Evolutionary conservation across 2,888 invertebrate genomes (phyloP).

Genomic region (Bellardia bayeri): DNA sequence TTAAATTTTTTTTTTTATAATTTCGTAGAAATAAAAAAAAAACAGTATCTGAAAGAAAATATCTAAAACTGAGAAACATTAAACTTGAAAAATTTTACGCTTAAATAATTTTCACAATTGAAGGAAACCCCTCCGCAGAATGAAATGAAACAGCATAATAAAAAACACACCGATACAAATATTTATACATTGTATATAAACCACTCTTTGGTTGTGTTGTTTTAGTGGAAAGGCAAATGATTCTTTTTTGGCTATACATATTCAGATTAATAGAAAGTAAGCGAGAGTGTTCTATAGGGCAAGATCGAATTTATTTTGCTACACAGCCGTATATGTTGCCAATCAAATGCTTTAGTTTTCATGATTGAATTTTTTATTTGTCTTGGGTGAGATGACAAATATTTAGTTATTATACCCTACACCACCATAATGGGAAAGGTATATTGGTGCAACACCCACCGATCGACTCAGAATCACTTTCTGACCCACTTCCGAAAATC

Average conservation of each 20-base stretch:
- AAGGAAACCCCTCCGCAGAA: neutral
- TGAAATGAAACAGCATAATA: neutral
- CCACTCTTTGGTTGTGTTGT: neutral
- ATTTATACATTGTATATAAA: neutral
- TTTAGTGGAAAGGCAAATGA: neutral
- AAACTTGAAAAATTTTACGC: conserved; percentile 33
- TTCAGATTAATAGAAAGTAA: neutral
- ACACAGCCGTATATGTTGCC: too few species aligned
- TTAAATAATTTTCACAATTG: conserved; percentile 43
- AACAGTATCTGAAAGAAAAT: neutral
- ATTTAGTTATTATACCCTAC: too few species aligned
- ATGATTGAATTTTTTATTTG: too few species aligned
- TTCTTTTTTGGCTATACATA: neutral
- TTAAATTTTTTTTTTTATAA: neutral
- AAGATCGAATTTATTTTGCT: too few species aligned
- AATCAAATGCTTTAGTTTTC: too few species aligned
- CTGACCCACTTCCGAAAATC: too few species aligned
- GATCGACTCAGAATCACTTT: too few species aligned
- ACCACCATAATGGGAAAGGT: too few species aligned
- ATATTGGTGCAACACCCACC: too few species aligned
- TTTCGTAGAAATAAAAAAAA: conserved; percentile 20
- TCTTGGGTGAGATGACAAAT: too few species aligned
- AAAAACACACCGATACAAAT: neutral
- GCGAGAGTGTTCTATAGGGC: too few species aligned
- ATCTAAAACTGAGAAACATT: conserved; percentile 6